These are phyloP conservation scores for Drosophila mimica DNA, from an alignment of 2,888 invertebrate genomes.

Conservation along the genomic window DNA sequence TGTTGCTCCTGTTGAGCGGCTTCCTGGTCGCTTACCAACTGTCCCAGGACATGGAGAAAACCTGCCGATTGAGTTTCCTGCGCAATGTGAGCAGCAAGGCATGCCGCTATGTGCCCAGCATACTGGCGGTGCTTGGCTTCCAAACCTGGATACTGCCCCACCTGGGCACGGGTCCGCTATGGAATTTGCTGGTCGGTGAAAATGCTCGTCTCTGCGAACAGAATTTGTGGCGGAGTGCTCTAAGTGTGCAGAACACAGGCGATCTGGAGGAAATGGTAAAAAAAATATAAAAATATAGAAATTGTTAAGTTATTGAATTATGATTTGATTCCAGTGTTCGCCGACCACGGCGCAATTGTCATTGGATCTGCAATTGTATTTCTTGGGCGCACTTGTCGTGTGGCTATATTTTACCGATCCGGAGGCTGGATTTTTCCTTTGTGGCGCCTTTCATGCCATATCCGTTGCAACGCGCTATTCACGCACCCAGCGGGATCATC, in stretches of 20 bases:
- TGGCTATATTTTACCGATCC: slow-evolving; percentile 88
- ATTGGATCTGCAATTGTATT: slow-evolving; percentile 90
- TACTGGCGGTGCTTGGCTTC: slow-evolving; percentile 88
- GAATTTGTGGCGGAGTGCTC: slow-evolving; percentile 89
- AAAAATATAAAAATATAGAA: background rate
- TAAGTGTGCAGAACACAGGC: slow-evolving; percentile 89
- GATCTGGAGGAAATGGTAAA: slow-evolving; percentile 89
- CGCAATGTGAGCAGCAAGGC: slow-evolving; percentile 87
- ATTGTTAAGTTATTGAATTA: background rate
- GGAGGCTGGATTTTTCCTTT: slow-evolving; percentile 86
- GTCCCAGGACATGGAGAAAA: slow-evolving; percentile 86
- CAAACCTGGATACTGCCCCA: slow-evolving; percentile 89
- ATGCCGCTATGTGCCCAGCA: slow-evolving; percentile 88
- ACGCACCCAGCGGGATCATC: slow-evolving; percentile 87
- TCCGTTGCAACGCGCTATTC: slow-evolving; percentile 89
- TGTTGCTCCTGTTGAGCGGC: slow-evolving; percentile 89
- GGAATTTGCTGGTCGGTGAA: slow-evolving; percentile 88
- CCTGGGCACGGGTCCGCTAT: slow-evolving; percentile 88
- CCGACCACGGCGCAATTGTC: slow-evolving; percentile 91
- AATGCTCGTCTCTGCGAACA: slow-evolving; percentile 88
- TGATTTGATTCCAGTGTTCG: slow-evolving; percentile 87
- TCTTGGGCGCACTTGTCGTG: slow-evolving; percentile 88
- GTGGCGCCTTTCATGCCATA: slow-evolving; percentile 87
- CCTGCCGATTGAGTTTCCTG: slow-evolving; percentile 87
- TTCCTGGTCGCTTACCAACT: slow-evolving; percentile 88